Conservation (phyloP, 1,140 invertebrate genomes). For the Drosophila watanabei region DNA sequence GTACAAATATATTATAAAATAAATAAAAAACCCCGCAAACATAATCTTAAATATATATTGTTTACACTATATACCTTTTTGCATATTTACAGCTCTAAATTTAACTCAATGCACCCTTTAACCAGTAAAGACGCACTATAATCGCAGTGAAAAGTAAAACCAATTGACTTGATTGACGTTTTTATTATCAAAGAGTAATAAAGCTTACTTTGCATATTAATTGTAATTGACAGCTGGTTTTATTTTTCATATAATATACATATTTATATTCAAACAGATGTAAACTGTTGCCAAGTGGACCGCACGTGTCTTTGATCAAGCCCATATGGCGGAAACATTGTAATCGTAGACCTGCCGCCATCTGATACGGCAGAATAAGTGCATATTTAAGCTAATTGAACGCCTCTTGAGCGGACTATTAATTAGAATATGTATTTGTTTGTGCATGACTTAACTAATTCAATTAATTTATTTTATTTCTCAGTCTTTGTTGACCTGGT, state of each 20-base stretch:
- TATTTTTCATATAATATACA: background rate
- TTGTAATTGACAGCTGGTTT: conserved; percentile 11
- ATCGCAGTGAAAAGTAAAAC: background rate
- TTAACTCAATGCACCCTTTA: no score
- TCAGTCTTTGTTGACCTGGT: conserved; percentile 75
- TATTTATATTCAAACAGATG: background rate
- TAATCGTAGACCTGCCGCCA: conserved; percentile 1
- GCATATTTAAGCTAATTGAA: conserved; percentile 15
- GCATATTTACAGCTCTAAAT: background rate
- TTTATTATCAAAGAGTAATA: conserved; percentile 8
- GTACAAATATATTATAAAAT: no score
- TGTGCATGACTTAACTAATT: conserved; percentile 15
- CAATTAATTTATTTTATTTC: conserved; percentile 11
- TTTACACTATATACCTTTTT: background rate
- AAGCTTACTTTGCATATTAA: conserved; percentile 3
- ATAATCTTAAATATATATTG: no score
- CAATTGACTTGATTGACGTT: conserved; percentile 19
- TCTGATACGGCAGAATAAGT: conserved; percentile 8
- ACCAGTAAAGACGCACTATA: background rate
- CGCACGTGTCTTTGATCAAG: conserved; percentile 8
- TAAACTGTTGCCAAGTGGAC: conserved; percentile 7
- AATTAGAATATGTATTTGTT: conserved; percentile 6
- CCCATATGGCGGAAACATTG: conserved; percentile 3
- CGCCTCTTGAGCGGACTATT: background rate
- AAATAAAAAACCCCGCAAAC: no score